phyloP scores from a whole-genome alignment of 2,888 invertebrate genomes.

The Acanthosepion lycidas region DNA sequence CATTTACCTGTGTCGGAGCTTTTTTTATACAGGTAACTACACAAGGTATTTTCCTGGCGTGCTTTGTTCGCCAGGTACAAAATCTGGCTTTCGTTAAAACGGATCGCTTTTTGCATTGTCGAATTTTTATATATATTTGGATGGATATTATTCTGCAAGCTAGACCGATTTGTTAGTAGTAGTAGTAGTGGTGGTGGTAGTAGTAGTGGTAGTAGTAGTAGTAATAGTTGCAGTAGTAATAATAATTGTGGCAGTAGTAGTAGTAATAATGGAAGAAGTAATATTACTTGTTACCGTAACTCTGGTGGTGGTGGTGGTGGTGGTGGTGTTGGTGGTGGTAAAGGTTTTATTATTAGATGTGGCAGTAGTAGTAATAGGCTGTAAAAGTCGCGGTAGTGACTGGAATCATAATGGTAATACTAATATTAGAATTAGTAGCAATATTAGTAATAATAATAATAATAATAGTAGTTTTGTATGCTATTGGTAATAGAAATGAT shows the following conservation, averaged over 20 bases:
- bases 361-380: neutral
- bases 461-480: neutral
- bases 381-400: neutral
- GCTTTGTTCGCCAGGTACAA: slow-evolving; percentile 89
- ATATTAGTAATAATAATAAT: neutral
- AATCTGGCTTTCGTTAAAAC: slow-evolving; percentile 87
- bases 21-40: slow-evolving; percentile 88
- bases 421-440: neutral
- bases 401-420: neutral
- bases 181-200: slow-evolving; percentile 38
- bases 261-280: neutral
- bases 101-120: slow-evolving; percentile 85
- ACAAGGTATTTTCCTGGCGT: slow-evolving; percentile 87
- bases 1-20: slow-evolving; percentile 90
- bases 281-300: neutral
- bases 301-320: neutral
- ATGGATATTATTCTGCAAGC: slow-evolving; percentile 42
- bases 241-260: neutral
- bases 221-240: neutral
- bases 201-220: slow-evolving; percentile 22
- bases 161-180: slow-evolving; percentile 39
- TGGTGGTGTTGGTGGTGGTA: too few species aligned
- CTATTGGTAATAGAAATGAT: neutral
- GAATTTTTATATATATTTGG: neutral
- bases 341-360: neutral